These are phyloP conservation scores for Athene noctua DNA, from an alignment of 2,113 vertebrate species.

Conservation along the genomic window DNA sequence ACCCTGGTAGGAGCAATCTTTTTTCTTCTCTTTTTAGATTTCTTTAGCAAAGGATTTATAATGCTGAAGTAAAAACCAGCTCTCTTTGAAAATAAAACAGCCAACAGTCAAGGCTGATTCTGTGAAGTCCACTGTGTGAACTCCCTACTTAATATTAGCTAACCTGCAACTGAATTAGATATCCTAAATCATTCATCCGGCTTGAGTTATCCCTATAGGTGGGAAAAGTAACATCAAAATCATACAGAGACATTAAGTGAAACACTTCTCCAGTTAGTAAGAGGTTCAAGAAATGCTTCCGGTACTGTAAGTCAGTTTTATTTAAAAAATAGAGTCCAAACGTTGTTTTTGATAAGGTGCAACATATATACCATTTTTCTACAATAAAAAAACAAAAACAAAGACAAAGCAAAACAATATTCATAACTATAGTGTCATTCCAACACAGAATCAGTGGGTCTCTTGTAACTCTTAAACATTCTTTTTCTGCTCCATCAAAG, in stretches of 20 bases:
- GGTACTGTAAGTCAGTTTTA: slow-evolving; percentile 50
- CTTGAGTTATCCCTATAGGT: not conserved
- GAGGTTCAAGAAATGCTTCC: not conserved
- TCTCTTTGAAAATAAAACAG: not conserved
- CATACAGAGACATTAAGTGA: not conserved
- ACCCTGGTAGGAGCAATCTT: not conserved
- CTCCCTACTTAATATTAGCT: not conserved
- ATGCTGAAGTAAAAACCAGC: not conserved
- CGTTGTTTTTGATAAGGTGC: slow-evolving; percentile 59
- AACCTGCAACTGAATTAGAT: not conserved
- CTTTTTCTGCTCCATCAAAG: slow-evolving; percentile 14
- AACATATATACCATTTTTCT: slow-evolving; percentile 36
- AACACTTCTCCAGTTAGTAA: slow-evolving; percentile 1
- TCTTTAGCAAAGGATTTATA: not conserved
- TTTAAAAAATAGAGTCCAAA: slow-evolving; percentile 68
- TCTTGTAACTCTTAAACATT: slow-evolving; percentile 11
- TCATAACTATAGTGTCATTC: slow-evolving; percentile 13
- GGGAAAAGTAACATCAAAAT: not conserved
- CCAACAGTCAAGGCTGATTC: not conserved
- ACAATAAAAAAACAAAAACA: not conserved
- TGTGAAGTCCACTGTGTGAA: not conserved
- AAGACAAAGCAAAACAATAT: not conserved
- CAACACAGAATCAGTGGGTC: not conserved
- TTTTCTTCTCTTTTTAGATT: not conserved
- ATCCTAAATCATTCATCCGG: not conserved